Evolutionary conservation across 2,113 vertebrate species (phyloP).

Genomic region (Coryphaenoides rupestris): DNA sequence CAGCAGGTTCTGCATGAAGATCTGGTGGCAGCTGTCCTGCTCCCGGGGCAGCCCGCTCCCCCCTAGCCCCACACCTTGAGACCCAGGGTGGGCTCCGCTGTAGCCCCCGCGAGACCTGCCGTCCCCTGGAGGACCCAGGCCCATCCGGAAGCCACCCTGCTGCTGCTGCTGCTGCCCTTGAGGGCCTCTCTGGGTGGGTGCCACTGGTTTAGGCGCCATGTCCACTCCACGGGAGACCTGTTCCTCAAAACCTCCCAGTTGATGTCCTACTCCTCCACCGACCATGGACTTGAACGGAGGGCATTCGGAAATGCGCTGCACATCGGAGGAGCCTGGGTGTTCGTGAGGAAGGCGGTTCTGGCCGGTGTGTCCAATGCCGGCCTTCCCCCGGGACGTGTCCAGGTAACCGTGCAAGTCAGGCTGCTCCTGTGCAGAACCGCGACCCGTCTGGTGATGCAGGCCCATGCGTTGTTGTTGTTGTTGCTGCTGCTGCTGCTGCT

Average conservation of each 20-base stretch:
- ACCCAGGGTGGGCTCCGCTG: slow-evolving; percentile 65
- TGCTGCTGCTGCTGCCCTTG: slow-evolving; percentile 65
- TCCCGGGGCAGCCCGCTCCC: slow-evolving; percentile 78
- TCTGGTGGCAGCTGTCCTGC: slow-evolving; percentile 90
- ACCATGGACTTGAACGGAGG: slow-evolving; percentile 84
- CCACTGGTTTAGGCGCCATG: slow-evolving; percentile 76
- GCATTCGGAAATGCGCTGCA: slow-evolving; percentile 86
- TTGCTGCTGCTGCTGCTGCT: slow-evolving; percentile 49
- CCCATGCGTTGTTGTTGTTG: slow-evolving; percentile 82
- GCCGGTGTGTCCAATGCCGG: slow-evolving; percentile 80
- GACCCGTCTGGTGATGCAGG: slow-evolving; percentile 82
- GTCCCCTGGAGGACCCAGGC: slow-evolving; percentile 76
- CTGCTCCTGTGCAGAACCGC: slow-evolving; percentile 79
- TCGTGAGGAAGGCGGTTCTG: slow-evolving; percentile 81
- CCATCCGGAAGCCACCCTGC: slow-evolving; percentile 84
- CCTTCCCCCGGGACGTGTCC: slow-evolving; percentile 86
- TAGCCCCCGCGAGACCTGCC: slow-evolving; percentile 85
- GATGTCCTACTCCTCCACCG: slow-evolving; percentile 66
- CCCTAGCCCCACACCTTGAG: slow-evolving; percentile 83
- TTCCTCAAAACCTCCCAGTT: slow-evolving; percentile 80
- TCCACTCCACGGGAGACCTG: slow-evolving; percentile 89
- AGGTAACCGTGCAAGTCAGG: slow-evolving; percentile 89
- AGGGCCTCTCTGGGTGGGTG: slow-evolving; percentile 78
- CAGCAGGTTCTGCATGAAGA: slow-evolving; percentile 94
- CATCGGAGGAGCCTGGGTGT: slow-evolving; percentile 76